Base-by-base conservation (phyloP, 2,888 invertebrate genomes). In the Nomada flava region DNA sequence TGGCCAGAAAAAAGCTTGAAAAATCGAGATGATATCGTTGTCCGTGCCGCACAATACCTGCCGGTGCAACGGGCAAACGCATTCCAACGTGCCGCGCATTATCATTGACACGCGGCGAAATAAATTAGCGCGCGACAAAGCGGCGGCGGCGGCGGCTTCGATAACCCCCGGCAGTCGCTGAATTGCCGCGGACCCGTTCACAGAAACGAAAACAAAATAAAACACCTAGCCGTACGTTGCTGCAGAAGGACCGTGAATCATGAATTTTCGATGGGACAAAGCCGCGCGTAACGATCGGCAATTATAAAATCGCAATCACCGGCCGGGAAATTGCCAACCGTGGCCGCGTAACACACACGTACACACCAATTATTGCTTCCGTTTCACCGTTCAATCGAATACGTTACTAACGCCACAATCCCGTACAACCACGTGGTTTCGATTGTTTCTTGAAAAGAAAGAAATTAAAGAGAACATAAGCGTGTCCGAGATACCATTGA, bases 91-190 rank as follows among this genome's bases (percentile, higher is more conserved):
- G 44, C 23, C 62, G 68, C 59, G 67, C 79, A 79, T 79, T 79
- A 79, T 78, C 78, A 78, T 78, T 78, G 79, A 78, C 78, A 72
- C 78, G 71, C 42, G 65, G 77, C 42, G 79, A 79, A 71, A 79
- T 79, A 79, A 79, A 79, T 79, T 79, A 79, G 42, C 78, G 26
- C 20, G 13, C 79, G 71, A 79, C 78, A 79, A 79, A 78, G 62
- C 71, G 62, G 26, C 23, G 23, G 23, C 13, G 42, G 3, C n/a
- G 9, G 74, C 68, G 20, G 42, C n/a, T 20, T 59, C 67, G 63
- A 78, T 72, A 72, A 57, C 78, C 62, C 13, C 47, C 26, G 7
- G 13, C 4, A n/a, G 60, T 70, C 62, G 67, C 10, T 80, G 78
- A 80, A 78, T 78, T 20, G 62, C 26, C 13, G 57, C 20, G 26